Percentiles rank a stretch among this genome's conserved stretches.
These are phyloP conservation scores for Hirundo rustica DNA, from an alignment of 2,797 vertebrate genomes.

Conservation along the genomic window DNA sequence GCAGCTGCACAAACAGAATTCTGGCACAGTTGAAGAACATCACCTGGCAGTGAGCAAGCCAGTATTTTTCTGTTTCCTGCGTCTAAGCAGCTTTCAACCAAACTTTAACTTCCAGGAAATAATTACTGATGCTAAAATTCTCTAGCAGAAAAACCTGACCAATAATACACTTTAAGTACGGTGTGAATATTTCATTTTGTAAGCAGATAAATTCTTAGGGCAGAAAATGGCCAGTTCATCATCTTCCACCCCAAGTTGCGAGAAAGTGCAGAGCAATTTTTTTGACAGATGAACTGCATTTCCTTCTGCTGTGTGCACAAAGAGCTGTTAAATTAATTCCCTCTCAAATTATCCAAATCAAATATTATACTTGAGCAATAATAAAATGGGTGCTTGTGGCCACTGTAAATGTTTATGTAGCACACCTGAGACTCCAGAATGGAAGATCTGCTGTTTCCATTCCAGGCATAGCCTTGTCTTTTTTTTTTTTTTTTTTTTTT, in stretches of 20 bases:
- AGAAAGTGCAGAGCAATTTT: not conserved
- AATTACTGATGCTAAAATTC: not conserved
- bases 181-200: not conserved
- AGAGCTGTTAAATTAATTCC: not conserved
- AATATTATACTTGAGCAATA: not conserved
- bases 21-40: conserved; percentile 11
- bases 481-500: not conserved
- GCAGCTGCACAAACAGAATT: conserved; percentile 40
- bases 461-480: not conserved
- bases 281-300: not conserved
- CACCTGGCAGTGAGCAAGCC: not conserved
- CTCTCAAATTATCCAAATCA: not conserved
- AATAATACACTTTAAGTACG: not conserved
- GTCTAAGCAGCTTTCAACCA: not conserved
- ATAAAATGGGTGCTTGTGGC: not conserved
- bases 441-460: not conserved
- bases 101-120: not conserved
- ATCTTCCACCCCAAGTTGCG: not conserved
- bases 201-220: not conserved
- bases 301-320: not conserved
- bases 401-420: not conserved
- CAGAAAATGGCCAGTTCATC: not conserved
- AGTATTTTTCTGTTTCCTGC: not conserved
- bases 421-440: not conserved
- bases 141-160: not conserved